Percentiles rank a stretch among this genome's conserved stretches.
Evolutionary conservation across 2,797 vertebrate genomes (phyloP).

Genomic region (Eulemur mongoz): DNA sequence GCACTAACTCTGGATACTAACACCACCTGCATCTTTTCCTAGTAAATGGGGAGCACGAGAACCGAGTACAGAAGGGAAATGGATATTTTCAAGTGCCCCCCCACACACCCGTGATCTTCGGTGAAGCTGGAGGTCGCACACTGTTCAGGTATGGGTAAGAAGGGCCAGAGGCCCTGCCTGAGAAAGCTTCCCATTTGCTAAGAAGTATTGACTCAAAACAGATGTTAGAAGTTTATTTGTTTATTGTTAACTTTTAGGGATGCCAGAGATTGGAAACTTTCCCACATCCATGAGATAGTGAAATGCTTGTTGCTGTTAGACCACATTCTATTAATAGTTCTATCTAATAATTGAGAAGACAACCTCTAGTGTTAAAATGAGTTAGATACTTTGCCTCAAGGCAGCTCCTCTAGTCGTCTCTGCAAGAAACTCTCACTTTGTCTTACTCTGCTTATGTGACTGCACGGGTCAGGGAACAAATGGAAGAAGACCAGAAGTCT

Average conservation of each 20-base stretch:
- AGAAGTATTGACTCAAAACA: background rate
- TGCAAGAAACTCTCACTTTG: background rate
- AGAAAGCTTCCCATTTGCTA: background rate
- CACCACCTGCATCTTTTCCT: constrained; percentile 19
- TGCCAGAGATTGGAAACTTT: background rate
- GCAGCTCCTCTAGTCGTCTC: background rate
- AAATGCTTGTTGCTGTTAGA: background rate
- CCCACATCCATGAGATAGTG: background rate
- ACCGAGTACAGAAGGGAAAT: constrained; percentile 96
- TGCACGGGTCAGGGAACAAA: background rate
- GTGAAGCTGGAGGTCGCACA: constrained; percentile 97
- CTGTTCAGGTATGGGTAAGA: constrained; percentile 92
- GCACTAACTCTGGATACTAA: background rate
- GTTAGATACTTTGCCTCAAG: background rate
- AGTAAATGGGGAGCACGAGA: constrained; percentile 98
- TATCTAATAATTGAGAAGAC: background rate
- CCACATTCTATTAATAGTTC: background rate
- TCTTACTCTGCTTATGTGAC: background rate
- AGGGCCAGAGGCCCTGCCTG: background rate
- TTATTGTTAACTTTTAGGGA: background rate
- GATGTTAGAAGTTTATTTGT: background rate
- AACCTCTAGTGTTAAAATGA: background rate
- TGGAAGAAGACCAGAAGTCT: background rate
- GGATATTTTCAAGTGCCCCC: constrained; percentile 99
- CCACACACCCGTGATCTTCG: constrained; percentile 98